A percentile compares a stretch with the other conserved stretches of the same genome.
phyloP scores from a whole-genome alignment of 2,113 vertebrate species.

The Puffinus mauretanicus region DNA sequence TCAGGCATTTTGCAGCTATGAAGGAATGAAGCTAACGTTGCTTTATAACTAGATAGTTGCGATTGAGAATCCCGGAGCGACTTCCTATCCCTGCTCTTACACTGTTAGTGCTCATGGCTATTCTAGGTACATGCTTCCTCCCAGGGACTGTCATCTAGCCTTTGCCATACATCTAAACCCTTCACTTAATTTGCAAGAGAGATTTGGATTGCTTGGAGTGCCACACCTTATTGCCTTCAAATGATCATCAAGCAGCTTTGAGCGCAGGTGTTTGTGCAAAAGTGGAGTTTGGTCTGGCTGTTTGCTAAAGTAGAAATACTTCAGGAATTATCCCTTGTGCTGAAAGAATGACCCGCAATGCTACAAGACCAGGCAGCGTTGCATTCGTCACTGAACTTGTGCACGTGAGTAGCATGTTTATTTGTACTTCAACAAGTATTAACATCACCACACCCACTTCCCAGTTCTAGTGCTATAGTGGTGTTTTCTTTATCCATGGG shows the following conservation, averaged over 20 bases:
- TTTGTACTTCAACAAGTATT: neutral
- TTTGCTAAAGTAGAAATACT: neutral
- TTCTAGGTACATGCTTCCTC: neutral
- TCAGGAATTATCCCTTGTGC: neutral
- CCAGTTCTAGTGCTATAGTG: neutral
- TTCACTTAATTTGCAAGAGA: neutral
- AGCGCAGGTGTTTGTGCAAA: neutral
- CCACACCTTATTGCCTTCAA: neutral
- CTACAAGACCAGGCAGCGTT: neutral
- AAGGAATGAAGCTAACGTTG: neutral
- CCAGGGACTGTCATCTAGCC: neutral
- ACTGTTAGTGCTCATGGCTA: neutral
- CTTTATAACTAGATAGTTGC: neutral
- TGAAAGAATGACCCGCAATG: neutral
- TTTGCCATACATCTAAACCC: neutral
- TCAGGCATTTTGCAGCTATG: neutral
- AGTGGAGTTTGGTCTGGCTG: neutral
- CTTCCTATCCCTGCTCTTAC: neutral
- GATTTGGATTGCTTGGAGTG: neutral
- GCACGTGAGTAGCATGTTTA: rapidly evolving
- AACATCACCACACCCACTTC: neutral
- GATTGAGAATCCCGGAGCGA: neutral
- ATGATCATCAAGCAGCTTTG: neutral
- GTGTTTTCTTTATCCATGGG: neutral
- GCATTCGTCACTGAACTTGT: neutral